phyloP scores from a whole-genome alignment of 1,140 invertebrate species.

The Schlechtendalia chinensis region DNA sequence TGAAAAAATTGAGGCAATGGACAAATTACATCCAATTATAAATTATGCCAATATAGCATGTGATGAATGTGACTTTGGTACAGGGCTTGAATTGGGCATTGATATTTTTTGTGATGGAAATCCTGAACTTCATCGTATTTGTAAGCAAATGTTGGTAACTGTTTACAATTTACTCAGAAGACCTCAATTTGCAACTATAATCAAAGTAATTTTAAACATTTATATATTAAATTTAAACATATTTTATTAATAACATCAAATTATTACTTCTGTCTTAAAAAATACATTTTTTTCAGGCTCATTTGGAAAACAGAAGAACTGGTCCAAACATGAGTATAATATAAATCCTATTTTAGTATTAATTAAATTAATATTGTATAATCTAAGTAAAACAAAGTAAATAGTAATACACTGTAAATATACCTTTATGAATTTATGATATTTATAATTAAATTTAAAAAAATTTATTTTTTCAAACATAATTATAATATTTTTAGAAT shows the following conservation, averaged over 20 bases:
- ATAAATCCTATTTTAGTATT: constrained; percentile 20
- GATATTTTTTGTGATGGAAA: constrained; percentile 78
- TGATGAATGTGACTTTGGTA: constrained; percentile 93
- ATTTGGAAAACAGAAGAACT: constrained; percentile 64
- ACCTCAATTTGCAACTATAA: constrained; percentile 72
- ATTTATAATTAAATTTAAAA: background rate
- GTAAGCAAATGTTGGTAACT: constrained; percentile 67
- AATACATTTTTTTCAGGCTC: constrained; percentile 56
- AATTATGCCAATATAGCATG: constrained; percentile 82
- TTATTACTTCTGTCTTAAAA: background rate
- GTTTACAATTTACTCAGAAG: constrained; percentile 76
- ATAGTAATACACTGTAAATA: background rate
- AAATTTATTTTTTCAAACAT: background rate
- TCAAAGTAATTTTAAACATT: constrained; percentile 55
- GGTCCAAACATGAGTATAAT: constrained; percentile 57
- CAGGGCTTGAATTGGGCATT: constrained; percentile 82
- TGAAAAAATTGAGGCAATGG: constrained; percentile 59
- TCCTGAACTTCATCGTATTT: constrained; percentile 66
- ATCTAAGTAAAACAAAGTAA: background rate
- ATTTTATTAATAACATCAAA: background rate
- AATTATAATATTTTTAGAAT: background rate
- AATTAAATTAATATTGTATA: background rate
- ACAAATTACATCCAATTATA: constrained; percentile 71
- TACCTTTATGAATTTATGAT: background rate
- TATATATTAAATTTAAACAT: background rate